A percentile compares a stretch with the other conserved stretches of the same genome.
phyloP scores from a whole-genome alignment of 2,797 vertebrate species.

The Takifugu ocellatus region DNA sequence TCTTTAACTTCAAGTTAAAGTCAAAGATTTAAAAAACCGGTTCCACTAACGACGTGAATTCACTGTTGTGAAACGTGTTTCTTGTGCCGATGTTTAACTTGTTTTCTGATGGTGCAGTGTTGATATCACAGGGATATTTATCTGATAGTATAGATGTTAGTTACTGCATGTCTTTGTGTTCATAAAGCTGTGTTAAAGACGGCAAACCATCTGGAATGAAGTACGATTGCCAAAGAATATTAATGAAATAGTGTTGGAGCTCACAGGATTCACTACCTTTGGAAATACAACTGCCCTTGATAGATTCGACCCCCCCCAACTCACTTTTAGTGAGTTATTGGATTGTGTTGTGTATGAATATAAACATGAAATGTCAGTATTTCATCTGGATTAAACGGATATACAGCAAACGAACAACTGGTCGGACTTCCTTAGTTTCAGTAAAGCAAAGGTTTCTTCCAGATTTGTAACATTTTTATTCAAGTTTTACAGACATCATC shows the following conservation, averaged over 20 bases:
- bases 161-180: conserved; percentile 60
- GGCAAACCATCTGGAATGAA: conserved; percentile 14
- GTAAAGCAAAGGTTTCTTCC: not conserved
- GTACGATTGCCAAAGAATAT: conserved; percentile 18
- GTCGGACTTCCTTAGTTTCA: conserved; percentile 1
- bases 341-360: conserved; percentile 39
- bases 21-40: conserved; percentile 15
- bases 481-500: conserved; percentile 19
- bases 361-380: conserved; percentile 16
- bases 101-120: conserved; percentile 30
- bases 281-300: conserved; percentile 14
- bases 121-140: conserved; percentile 14
- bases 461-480: conserved; percentile 28
- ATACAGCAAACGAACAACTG: conserved; percentile 29
- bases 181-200: conserved; percentile 36
- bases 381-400: conserved; percentile 59
- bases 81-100: conserved; percentile 6
- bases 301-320: conserved; percentile 25
- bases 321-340: conserved; percentile 16
- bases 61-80: conserved; percentile 12
- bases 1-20: conserved; percentile 3
- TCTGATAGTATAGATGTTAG: conserved; percentile 42
- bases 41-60: not conserved
- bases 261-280: conserved; percentile 35
- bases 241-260: conserved; percentile 33